A percentile compares a stretch with the other conserved stretches of the same genome.
Evolutionary conservation across 2,797 vertebrate genomes (phyloP).

Genomic region (Antrozous pallidus): DNA sequence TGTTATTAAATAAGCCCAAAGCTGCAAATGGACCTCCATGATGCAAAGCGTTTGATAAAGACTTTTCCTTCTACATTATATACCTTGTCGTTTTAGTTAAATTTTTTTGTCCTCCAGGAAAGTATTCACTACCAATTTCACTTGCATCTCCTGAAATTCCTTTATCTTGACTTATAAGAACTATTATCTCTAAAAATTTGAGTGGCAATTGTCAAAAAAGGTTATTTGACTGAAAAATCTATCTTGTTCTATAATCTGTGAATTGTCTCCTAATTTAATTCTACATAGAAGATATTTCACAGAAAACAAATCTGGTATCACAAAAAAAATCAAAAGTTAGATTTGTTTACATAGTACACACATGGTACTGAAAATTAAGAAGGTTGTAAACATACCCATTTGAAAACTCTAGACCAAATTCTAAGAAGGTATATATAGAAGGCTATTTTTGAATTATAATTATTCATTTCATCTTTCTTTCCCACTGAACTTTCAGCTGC

Average conservation of each 20-base stretch:
- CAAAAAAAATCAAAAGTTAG: neutral
- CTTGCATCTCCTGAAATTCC: constrained; percentile 26
- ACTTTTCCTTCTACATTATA: constrained; percentile 68
- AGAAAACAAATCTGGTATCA: neutral
- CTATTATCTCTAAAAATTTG: neutral
- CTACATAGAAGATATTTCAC: neutral
- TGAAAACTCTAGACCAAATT: neutral
- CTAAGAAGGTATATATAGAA: neutral
- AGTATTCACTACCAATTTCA: neutral
- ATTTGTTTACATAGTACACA: neutral
- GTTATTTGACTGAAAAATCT: neutral
- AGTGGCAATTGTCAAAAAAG: neutral
- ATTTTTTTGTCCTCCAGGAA: constrained; percentile 47
- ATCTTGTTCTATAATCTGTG: neutral
- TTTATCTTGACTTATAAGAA: neutral
- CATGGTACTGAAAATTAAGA: neutral
- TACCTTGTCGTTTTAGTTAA: constrained; percentile 41
- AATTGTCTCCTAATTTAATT: neutral
- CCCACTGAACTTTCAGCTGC: neutral
- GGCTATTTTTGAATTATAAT: neutral
- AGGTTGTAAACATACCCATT: neutral
- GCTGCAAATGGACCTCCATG: constrained; percentile 74
- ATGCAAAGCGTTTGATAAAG: constrained; percentile 75
- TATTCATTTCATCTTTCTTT: neutral
- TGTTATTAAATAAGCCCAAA: constrained; percentile 85